These are phyloP conservation scores for Halcyon leucocephala DNA, from an alignment of 2,797 vertebrate genomes.

Conservation along the genomic window DNA sequence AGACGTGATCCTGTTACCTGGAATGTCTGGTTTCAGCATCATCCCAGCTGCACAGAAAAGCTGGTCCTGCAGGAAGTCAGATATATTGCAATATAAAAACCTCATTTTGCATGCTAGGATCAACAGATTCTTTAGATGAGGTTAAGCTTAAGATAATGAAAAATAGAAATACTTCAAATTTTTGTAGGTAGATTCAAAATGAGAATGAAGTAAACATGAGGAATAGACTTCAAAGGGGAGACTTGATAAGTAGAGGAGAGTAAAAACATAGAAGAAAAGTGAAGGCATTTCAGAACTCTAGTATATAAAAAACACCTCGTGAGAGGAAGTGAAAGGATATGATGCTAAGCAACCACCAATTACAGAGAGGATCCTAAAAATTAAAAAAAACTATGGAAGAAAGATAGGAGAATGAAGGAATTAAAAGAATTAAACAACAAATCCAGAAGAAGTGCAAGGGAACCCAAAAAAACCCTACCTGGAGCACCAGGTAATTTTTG, in stretches of 20 bases:
- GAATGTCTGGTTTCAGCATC: neutral
- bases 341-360: neutral
- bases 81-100: neutral
- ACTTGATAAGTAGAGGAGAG: neutral
- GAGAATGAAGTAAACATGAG: neutral
- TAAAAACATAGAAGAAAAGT: neutral
- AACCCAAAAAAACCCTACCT: rapidly evolving
- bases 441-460: neutral
- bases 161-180: neutral
- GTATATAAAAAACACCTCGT: neutral
- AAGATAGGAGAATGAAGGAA: neutral
- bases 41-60: neutral
- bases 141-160: neutral
- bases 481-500: neutral
- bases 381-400: neutral
- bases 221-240: neutral
- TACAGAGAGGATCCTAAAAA: neutral
- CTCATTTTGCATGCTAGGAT: neutral
- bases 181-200: neutral
- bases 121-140: neutral
- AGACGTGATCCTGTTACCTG: neutral
- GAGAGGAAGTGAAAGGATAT: neutral
- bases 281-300: neutral
- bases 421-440: neutral
- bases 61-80: neutral